phyloP scores from a whole-genome alignment of 2,797 vertebrate genomes.

The Molossus alvarezi region DNA sequence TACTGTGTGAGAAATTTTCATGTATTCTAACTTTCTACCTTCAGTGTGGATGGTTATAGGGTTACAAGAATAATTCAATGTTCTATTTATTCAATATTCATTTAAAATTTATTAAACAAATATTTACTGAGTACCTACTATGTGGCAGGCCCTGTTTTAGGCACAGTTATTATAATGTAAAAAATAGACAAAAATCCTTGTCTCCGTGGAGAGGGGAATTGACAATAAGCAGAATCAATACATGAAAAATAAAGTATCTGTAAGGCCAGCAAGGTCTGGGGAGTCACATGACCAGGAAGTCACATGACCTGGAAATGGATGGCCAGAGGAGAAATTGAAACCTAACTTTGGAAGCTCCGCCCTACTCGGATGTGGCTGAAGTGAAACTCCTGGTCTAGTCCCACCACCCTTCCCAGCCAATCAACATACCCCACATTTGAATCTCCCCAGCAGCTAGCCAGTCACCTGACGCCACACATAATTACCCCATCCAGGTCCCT shows the following conservation, averaged over 20 bases:
- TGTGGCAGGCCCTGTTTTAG: neutral
- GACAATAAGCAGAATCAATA: slow-evolving; percentile 6
- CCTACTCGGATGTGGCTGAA: no score
- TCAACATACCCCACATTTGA: no score
- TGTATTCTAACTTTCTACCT: neutral
- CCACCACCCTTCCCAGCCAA: no score
- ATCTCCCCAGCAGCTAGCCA: no score
- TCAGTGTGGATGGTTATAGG: neutral
- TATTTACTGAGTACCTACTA: neutral
- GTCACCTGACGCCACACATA: no score
- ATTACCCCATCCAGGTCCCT: no score
- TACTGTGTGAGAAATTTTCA: neutral
- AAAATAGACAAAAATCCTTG: neutral
- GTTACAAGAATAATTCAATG: slow-evolving; percentile 4
- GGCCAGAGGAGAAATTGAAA: no score
- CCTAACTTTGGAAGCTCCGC: no score
- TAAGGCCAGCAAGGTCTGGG: no score
- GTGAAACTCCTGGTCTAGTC: no score
- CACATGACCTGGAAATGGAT: no score
- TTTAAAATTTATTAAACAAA: slow-evolving; percentile 37
- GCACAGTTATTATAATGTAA: neutral
- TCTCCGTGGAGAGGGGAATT: neutral
- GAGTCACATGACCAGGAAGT: no score
- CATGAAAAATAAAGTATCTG: neutral
- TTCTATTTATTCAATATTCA: neutral